phyloP scores from a whole-genome alignment of 2,888 invertebrate species.

The Trisateles emortualis region DNA sequence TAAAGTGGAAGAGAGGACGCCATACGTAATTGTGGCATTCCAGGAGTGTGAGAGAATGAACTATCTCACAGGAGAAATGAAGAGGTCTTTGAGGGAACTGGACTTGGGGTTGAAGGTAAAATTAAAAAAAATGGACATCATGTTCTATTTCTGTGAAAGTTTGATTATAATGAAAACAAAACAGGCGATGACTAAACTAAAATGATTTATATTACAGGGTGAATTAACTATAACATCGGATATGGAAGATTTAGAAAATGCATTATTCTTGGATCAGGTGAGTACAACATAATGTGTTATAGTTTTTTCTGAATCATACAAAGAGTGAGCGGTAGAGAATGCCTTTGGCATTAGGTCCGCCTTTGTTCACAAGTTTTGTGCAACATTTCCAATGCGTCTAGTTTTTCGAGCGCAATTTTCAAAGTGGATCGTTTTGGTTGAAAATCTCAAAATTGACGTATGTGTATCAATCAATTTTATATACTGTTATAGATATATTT shows the following conservation, averaged over 20 bases:
- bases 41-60: constrained; percentile 99
- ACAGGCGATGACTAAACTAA: background rate
- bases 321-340: no score
- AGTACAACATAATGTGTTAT: background rate
- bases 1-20: constrained; percentile 97
- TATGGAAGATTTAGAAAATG: constrained; percentile 98
- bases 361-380: no score
- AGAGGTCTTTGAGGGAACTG: constrained; percentile 95
- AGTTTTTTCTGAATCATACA: no score
- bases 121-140: background rate
- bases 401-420: no score
- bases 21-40: constrained; percentile 97
- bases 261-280: constrained; percentile 95
- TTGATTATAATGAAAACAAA: no score
- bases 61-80: constrained; percentile 95
- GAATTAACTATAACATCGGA: constrained; percentile 98
- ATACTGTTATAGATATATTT: no score
- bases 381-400: no score
- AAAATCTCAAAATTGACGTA: no score
- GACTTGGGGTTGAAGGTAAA: constrained; percentile 96
- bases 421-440: no score
- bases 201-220: constrained; percentile 86
- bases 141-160: no score
- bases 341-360: no score
- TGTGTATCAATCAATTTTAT: no score